These are phyloP conservation scores for Drosophila monieri DNA, from an alignment of 2,888 invertebrate genomes.

Conservation along the genomic window DNA sequence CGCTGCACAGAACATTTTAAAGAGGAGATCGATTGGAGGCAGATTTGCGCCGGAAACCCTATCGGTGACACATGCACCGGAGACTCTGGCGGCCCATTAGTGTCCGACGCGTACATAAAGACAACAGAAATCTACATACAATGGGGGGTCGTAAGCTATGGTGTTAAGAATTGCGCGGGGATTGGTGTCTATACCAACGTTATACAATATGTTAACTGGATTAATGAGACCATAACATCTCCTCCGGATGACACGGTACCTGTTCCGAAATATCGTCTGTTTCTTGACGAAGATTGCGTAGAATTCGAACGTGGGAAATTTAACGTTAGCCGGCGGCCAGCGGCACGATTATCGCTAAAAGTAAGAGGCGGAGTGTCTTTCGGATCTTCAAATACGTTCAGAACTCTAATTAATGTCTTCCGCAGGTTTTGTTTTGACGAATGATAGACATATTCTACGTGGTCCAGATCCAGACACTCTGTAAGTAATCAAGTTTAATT, in stretches of 20 bases:
- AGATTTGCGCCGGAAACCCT: not conserved
- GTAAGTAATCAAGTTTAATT: not conserved
- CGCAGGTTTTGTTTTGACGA: not conserved
- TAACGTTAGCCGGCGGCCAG: too few relatives aligned
- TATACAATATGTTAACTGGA: conserved; percentile 8
- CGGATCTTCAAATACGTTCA: not conserved
- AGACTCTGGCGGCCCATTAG: conserved; percentile 20
- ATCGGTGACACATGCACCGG: not conserved
- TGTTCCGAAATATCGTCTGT: not conserved
- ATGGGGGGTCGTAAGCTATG: conserved; percentile 6
- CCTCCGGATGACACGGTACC: too few relatives aligned
- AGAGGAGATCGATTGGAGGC: fast-evolving
- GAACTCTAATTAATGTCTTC: not conserved
- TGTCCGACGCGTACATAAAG: too few relatives aligned
- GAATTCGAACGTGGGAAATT: too few relatives aligned
- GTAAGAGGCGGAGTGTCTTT: not conserved
- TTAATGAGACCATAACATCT: not conserved
- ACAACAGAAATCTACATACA: not conserved
- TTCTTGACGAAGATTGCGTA: not conserved
- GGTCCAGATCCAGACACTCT: not conserved
- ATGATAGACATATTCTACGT: not conserved
- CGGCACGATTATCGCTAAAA: not conserved
- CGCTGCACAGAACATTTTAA: fast-evolving
- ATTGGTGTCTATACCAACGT: conserved; percentile 6
- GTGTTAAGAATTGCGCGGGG: not conserved